Conservation (phyloP, 2,888 invertebrate species). For the Timandra comae region DNA sequence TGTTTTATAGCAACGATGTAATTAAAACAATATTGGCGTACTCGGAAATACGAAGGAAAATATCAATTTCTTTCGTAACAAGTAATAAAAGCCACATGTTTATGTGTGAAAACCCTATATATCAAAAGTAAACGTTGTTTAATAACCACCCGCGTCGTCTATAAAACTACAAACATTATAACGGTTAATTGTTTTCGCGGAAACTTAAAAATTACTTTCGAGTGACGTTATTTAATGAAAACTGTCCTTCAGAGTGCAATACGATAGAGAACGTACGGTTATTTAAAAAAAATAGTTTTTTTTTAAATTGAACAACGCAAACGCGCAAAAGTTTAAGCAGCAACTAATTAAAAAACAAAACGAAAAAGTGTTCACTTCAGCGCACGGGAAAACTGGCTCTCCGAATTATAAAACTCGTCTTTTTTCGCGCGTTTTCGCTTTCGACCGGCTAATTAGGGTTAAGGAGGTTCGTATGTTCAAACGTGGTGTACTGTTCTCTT, state of each 20-base stretch:
- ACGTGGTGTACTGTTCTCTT: not conserved
- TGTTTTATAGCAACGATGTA: too few relatives aligned
- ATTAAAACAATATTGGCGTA: too few relatives aligned
- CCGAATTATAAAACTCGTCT: slow-evolving; percentile 54
- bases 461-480: slow-evolving; percentile 50
- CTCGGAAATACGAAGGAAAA: too few relatives aligned
- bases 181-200: not conserved
- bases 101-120: too few relatives aligned
- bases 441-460: slow-evolving; percentile 65
- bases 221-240: slow-evolving; percentile 10
- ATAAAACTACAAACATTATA: too few relatives aligned
- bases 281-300: slow-evolving; percentile 32
- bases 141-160: too few relatives aligned
- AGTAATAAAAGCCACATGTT: too few relatives aligned
- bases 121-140: too few relatives aligned
- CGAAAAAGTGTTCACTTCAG: slow-evolving; percentile 44
- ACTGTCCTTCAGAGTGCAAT: slow-evolving; percentile 19
- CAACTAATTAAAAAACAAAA: slow-evolving; percentile 69
- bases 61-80: too few relatives aligned
- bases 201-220: not conserved
- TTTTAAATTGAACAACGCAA: slow-evolving; percentile 44
- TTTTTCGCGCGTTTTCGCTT: slow-evolving; percentile 60
- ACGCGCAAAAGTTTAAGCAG: slow-evolving; percentile 60
- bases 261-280: not conserved
- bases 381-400: slow-evolving; percentile 49